Evolutionary conservation across 2,888 invertebrate genomes (phyloP).

Genomic region (Epinotia nisella): DNA sequence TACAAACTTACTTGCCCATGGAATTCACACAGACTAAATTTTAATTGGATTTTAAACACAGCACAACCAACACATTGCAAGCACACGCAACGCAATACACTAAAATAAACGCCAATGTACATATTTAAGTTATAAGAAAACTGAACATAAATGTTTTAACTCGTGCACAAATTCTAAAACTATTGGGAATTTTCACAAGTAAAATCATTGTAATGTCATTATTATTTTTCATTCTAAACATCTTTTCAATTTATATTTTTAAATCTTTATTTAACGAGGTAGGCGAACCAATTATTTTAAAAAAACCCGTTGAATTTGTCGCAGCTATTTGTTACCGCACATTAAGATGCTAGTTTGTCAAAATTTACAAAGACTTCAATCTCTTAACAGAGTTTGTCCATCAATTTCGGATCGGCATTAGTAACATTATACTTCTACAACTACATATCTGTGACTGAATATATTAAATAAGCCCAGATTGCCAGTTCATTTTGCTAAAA

Average conservation of each 20-base stretch:
- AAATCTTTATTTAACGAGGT: no score
- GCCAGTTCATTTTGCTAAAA: constrained; percentile 6
- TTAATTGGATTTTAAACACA: constrained; percentile 26
- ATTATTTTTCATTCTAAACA: no score
- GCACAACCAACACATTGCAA: constrained; percentile 37
- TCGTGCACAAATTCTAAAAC: constrained; percentile 18
- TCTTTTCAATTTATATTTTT: no score
- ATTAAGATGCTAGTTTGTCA: background rate
- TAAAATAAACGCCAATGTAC: constrained; percentile 39
- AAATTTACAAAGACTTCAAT: background rate
- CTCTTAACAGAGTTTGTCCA: background rate
- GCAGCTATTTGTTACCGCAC: background rate
- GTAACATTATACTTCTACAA: background rate
- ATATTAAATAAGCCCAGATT: background rate
- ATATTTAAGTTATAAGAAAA: constrained; percentile 22
- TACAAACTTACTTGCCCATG: background rate
- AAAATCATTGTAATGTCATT: background rate
- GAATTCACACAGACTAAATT: constrained; percentile 19
- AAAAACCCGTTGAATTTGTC: background rate
- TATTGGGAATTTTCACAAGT: constrained; percentile 23
- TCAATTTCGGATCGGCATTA: background rate
- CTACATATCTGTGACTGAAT: background rate
- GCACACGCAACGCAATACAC: constrained; percentile 24
- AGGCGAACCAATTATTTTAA: background rate
- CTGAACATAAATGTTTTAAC: constrained; percentile 39